Percentiles rank a stretch among this genome's conserved stretches.
phyloP scores from a whole-genome alignment of 92 coral and sea anemone genomes.

The Phymanthus crucifer region DNA sequence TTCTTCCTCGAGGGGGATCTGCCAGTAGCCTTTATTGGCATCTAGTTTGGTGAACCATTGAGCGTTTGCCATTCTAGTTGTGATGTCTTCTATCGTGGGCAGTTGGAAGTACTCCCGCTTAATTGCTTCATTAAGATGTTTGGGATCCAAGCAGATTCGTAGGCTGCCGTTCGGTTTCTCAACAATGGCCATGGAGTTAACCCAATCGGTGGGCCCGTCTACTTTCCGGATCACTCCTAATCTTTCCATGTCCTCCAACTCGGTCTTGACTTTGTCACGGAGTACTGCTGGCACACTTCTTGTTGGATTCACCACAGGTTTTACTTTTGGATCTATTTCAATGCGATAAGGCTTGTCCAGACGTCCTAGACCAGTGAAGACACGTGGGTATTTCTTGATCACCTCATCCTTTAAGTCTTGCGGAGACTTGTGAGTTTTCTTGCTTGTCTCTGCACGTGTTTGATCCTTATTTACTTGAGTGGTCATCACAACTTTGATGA shows the following conservation, averaged over 20 bases:
- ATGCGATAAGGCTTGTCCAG: conserved; percentile 44
- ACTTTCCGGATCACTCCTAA: conserved; percentile 27
- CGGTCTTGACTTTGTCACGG: conserved; percentile 18
- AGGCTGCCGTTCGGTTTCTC: conserved; percentile 43
- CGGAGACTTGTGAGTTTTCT: neutral
- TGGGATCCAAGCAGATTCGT: conserved; percentile 55
- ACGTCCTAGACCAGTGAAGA: conserved; percentile 53
- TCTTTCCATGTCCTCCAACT: conserved; percentile 32
- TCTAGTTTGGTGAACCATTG: conserved; percentile 38
- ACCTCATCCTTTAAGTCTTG: neutral
- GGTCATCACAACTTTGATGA: neutral
- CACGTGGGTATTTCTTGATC: conserved; percentile 12
- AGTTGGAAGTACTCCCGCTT: conserved; percentile 45
- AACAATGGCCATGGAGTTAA: conserved; percentile 38
- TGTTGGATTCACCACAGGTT: conserved; percentile 31
- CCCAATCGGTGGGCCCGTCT: conserved; percentile 41
- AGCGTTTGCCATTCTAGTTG: conserved; percentile 31
- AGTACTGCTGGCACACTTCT: conserved; percentile 16
- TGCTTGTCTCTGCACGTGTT: neutral
- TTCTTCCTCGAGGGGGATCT: conserved; percentile 32
- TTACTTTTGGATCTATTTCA: conserved; percentile 38
- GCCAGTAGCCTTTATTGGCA: conserved; percentile 46
- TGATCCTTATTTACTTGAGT: neutral
- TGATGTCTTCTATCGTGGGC: conserved; percentile 46
- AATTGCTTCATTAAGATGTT: conserved; percentile 40